phyloP scores from a whole-genome alignment of 1,140 invertebrate genomes.

The Thereuonema tuberculata region DNA sequence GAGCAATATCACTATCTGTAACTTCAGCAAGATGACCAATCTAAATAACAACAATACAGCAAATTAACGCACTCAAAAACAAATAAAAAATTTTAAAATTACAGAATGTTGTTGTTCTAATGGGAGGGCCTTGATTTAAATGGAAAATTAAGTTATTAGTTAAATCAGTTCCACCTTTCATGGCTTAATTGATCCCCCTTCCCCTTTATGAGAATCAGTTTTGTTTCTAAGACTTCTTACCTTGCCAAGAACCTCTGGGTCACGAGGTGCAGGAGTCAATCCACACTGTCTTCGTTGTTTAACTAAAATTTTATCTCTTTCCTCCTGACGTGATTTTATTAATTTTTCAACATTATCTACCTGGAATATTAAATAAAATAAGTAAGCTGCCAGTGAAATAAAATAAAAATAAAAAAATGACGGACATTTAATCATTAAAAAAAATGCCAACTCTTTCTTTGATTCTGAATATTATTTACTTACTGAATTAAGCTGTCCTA shows the following conservation, averaged over 20 bases:
- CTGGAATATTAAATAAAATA: background rate
- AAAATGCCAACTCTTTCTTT: too few relatives aligned
- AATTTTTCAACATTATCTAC: background rate
- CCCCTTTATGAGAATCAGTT: too few relatives aligned
- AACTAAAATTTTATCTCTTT: constrained; percentile 21
- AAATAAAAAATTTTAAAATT: background rate
- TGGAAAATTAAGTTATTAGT: constrained; percentile 2
- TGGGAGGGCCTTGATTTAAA: background rate
- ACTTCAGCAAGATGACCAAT: constrained; percentile 30
- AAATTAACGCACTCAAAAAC: background rate
- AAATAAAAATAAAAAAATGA: too few relatives aligned
- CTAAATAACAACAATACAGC: constrained; percentile 19
- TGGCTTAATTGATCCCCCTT: too few relatives aligned
- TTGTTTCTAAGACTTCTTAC: too few relatives aligned
- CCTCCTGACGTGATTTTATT: constrained; percentile 19
- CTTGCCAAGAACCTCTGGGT: constrained; percentile 29
- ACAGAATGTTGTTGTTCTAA: constrained; percentile 1
- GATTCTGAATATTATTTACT: too few relatives aligned
- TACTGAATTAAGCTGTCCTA: background rate
- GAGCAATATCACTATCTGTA: constrained; percentile 26
- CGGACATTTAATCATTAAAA: too few relatives aligned
- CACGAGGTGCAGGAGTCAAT: constrained; percentile 19
- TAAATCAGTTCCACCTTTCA: too few relatives aligned
- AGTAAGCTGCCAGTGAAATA: too few relatives aligned
- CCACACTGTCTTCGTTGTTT: constrained; percentile 24